Conservation (phyloP, 2,888 invertebrate species). For the Drosophila aldrichi region DNA sequence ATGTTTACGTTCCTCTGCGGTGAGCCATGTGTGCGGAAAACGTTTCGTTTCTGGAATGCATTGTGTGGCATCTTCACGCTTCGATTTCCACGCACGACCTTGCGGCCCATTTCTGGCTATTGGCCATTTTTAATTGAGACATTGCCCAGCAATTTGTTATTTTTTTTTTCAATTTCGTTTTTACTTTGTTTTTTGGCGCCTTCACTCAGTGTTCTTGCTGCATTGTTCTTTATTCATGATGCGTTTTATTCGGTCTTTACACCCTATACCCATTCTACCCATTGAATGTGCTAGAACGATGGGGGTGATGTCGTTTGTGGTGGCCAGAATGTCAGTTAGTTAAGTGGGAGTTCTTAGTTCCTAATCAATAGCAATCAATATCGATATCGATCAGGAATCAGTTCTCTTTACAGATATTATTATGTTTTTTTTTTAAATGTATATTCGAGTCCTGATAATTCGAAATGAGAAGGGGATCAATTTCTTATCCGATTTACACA, state of each 20-base stretch:
- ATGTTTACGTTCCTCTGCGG: conserved; percentile 2
- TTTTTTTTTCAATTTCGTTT: conserved; percentile 12
- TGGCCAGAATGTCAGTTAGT: background rate
- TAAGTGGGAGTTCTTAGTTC: background rate
- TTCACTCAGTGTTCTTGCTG: conserved; percentile 24
- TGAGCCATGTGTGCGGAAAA: conserved; percentile 67
- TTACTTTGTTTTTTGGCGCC: conserved; percentile 55
- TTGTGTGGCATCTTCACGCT: conserved; percentile 37
- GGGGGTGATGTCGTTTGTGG: background rate
- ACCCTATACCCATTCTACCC: background rate
- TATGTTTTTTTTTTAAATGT: no score
- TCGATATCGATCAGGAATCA: background rate
- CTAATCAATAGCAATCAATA: background rate
- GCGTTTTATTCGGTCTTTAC: conserved; percentile 6
- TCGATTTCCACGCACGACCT: conserved; percentile 41
- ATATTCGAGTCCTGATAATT: no score
- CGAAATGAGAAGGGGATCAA: no score
- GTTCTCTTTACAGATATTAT: no score
- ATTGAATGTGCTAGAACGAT: background rate
- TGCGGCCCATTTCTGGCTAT: conserved; percentile 35
- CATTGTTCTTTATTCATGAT: conserved; percentile 37
- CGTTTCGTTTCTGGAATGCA: conserved; percentile 50
- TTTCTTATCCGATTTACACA: no score
- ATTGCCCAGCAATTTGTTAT: conserved; percentile 42
- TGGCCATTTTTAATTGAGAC: conserved; percentile 58